Evolutionary conservation across 2,888 invertebrate species (phyloP).

Genomic region (Liodrosophila aerea): DNA sequence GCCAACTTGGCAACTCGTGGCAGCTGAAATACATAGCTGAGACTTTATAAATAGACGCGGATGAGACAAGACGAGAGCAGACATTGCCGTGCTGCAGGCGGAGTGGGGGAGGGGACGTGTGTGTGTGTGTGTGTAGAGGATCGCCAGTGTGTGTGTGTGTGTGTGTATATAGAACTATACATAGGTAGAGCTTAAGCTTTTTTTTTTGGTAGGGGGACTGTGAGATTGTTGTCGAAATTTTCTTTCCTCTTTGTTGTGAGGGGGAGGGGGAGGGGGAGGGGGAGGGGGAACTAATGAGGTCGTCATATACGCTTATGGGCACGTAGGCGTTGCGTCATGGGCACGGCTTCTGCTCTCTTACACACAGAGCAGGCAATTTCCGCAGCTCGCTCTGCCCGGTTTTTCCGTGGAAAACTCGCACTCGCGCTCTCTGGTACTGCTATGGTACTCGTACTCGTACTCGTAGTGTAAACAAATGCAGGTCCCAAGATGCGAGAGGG

Average conservation of each 20-base stretch:
- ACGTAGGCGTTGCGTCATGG: slow-evolving; percentile 54
- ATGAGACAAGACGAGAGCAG: slow-evolving; percentile 44
- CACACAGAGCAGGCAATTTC: background rate
- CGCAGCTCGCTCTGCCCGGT: no score
- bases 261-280: background rate
- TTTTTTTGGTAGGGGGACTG: slow-evolving; percentile 27
- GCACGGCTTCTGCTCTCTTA: slow-evolving; percentile 25
- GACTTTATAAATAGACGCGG: slow-evolving; percentile 73
- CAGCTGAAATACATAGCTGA: slow-evolving; percentile 47
- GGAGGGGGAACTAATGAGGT: slow-evolving; percentile 57
- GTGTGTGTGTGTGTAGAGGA: background rate
- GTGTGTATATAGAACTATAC: slow-evolving; percentile 3
- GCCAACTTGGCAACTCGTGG: slow-evolving; percentile 64
- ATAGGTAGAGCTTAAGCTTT: slow-evolving; percentile 49
- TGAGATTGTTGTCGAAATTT: background rate
- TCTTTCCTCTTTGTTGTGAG: slow-evolving; percentile 6
- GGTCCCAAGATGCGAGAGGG: no score
- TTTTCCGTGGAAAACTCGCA: no score
- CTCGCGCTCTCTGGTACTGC: no score
- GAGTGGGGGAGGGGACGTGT: slow-evolving; percentile 24
- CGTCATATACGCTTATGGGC: slow-evolving; percentile 55
- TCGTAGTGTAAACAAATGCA: no score
- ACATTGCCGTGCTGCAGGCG: slow-evolving; percentile 1
- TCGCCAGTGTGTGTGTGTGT: background rate
- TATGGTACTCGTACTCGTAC: no score